A percentile compares a stretch with the other conserved stretches of the same genome.
Evolutionary conservation across 2,113 vertebrate genomes (phyloP).

Genomic region (Clupea harengus): DNA sequence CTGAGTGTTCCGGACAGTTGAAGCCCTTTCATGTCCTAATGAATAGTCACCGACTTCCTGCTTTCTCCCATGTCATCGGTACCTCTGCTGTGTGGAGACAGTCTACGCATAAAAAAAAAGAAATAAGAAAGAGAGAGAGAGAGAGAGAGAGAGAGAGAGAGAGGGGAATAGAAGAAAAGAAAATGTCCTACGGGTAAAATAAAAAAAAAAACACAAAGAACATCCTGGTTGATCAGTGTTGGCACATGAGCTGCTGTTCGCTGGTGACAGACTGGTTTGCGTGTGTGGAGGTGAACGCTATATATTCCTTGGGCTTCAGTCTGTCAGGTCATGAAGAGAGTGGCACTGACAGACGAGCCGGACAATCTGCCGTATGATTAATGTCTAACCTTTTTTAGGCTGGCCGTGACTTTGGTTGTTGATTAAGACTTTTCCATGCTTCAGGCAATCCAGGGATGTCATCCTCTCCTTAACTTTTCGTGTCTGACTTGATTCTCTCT

Average conservation of each 20-base stretch:
- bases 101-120: not conserved
- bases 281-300: not conserved
- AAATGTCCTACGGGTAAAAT: not conserved
- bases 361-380: constrained; percentile 1
- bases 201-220: not conserved
- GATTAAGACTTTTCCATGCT: constrained; percentile 15
- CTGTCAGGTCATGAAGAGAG: constrained; percentile 15
- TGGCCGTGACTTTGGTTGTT: constrained; percentile 12
- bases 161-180: not conserved
- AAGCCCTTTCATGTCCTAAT: not conserved
- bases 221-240: not conserved
- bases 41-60: not conserved
- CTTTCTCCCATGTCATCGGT: not conserved
- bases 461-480: not conserved
- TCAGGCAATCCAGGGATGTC: not conserved
- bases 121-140: not conserved
- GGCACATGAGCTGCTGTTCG: not conserved
- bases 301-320: constrained; percentile 3
- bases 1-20: not conserved
- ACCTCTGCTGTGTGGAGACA: not conserved
- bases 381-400: not conserved
- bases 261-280: not conserved
- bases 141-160: not conserved
- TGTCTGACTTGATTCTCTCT: not conserved
- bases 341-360: not conserved